phyloP scores from a whole-genome alignment of 2,888 invertebrate genomes.

The Drosophila atroscutellata region DNA sequence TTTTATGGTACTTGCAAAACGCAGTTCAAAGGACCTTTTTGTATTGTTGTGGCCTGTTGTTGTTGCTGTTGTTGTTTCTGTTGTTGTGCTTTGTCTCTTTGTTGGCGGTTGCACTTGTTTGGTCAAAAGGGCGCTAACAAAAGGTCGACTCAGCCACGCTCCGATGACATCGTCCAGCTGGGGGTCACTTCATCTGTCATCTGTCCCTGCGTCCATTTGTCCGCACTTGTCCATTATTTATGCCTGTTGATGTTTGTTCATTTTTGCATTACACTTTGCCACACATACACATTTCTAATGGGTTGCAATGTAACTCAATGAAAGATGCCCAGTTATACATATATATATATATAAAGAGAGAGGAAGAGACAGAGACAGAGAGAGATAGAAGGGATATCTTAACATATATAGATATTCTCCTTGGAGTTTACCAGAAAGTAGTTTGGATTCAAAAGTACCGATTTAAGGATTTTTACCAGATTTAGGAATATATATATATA shows the following conservation, averaged over 20 bases:
- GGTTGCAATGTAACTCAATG: background rate
- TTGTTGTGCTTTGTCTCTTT: slow-evolving; percentile 60
- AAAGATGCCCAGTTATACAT: background rate
- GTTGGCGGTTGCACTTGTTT: slow-evolving; percentile 67
- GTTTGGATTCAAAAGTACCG: too few species aligned
- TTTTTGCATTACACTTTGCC: slow-evolving; percentile 55
- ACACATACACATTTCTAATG: slow-evolving; percentile 6
- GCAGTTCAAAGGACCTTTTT: slow-evolving; percentile 69
- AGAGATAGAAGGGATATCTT: background rate
- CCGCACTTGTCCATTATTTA: slow-evolving; percentile 61
- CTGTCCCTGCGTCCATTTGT: background rate
- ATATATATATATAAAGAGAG: background rate
- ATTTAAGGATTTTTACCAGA: too few species aligned
- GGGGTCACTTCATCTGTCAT: slow-evolving; percentile 14
- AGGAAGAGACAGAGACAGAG: background rate
- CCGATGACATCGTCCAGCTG: slow-evolving; percentile 7
- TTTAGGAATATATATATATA: background rate
- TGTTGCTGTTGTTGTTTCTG: slow-evolving; percentile 8
- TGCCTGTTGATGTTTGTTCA: slow-evolving; percentile 64
- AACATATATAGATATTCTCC: too few species aligned
- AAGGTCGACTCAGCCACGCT: slow-evolving; percentile 52
- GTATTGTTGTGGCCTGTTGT: slow-evolving; percentile 39
- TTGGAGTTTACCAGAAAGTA: too few species aligned
- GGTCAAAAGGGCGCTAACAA: slow-evolving; percentile 74
- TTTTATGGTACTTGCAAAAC: slow-evolving; percentile 41